Percentiles rank a stretch among this genome's conserved stretches.
Conservation (phyloP, 2,113 vertebrate genomes). For the Elachura formosa region DNA sequence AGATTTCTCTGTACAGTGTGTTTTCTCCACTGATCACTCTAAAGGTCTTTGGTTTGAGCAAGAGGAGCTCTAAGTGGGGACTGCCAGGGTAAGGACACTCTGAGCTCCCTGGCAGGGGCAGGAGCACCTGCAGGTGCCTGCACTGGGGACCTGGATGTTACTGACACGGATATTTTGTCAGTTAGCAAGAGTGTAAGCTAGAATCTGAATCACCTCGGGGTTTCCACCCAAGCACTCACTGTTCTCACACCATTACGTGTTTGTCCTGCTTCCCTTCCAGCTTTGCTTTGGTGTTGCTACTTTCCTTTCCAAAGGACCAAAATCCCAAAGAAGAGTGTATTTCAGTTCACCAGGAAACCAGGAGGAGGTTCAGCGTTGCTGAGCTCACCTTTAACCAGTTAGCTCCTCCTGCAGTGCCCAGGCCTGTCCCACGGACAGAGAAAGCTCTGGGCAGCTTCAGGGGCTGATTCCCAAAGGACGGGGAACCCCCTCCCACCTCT, state of each 20-base stretch:
- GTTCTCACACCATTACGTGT: fast-evolving
- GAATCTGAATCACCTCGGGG: background rate
- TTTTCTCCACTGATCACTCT: background rate
- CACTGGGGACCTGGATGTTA: fast-evolving
- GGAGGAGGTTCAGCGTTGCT: background rate
- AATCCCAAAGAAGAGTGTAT: background rate
- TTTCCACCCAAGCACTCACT: background rate
- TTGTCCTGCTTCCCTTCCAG: background rate
- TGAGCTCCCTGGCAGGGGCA: background rate
- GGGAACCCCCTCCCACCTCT: background rate
- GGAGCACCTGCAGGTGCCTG: fast-evolving
- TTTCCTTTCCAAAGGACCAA: background rate
- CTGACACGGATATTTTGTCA: fast-evolving
- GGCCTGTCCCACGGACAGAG: background rate
- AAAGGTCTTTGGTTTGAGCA: background rate
- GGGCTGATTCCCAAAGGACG: background rate
- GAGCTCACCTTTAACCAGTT: background rate
- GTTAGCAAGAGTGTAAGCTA: background rate
- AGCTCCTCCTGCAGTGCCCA: background rate
- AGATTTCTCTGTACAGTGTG: background rate
- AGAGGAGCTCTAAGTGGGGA: background rate
- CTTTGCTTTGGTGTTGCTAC: background rate
- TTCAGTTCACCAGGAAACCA: background rate
- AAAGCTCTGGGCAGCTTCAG: background rate
- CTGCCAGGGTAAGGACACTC: background rate